Percentiles rank a stretch among this genome's conserved stretches.
These are phyloP conservation scores for Tauraco hartlaubi DNA, from an alignment of 2,797 vertebrate genomes.

Conservation along the genomic window DNA sequence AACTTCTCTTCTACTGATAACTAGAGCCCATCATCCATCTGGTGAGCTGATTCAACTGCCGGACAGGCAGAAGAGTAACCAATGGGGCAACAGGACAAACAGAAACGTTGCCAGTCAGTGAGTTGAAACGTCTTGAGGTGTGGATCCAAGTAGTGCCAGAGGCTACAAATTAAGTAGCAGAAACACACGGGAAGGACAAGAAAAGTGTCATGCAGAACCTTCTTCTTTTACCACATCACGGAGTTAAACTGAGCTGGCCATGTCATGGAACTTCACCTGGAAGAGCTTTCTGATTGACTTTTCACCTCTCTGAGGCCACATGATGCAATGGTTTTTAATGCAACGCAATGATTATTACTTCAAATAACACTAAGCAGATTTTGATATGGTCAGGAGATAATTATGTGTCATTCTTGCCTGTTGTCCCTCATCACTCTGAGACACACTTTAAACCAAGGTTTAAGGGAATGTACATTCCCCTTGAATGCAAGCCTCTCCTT, in stretches of 20 bases:
- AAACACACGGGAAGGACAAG: background rate
- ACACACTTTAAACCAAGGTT: background rate
- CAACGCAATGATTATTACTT: background rate
- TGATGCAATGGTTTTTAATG: background rate
- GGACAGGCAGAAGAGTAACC: background rate
- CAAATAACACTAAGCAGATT: background rate
- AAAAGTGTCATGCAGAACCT: background rate
- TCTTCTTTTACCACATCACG: background rate
- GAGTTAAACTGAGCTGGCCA: background rate
- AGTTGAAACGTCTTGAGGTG: background rate
- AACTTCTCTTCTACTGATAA: background rate
- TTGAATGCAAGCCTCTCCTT: background rate
- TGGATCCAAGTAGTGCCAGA: background rate
- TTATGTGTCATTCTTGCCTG: background rate
- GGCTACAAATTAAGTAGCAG: background rate
- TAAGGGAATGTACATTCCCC: background rate
- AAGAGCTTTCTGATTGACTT: background rate
- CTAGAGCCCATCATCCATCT: background rate
- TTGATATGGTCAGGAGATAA: background rate
- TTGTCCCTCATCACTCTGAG: background rate
- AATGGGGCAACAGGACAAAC: rapidly evolving
- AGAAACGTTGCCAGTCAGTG: background rate
- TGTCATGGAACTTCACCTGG: background rate
- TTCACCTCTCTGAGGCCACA: background rate
- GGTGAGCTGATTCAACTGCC: background rate